Percentiles rank a stretch among this genome's conserved stretches.
phyloP scores from a whole-genome alignment of 2,113 vertebrate genomes.

The Antennarius striatus region DNA sequence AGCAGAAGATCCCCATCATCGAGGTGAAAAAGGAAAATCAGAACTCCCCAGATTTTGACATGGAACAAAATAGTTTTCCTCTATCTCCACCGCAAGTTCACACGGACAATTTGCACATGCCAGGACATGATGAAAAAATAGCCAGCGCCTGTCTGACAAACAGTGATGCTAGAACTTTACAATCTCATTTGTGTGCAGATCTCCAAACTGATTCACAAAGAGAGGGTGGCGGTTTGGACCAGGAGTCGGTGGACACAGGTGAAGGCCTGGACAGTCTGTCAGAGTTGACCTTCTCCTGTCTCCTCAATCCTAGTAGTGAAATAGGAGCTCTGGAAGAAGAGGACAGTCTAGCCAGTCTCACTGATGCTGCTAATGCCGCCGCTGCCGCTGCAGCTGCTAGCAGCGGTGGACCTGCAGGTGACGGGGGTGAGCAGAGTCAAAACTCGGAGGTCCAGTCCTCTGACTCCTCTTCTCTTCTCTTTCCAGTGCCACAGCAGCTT shows the following conservation, averaged over 20 bases:
- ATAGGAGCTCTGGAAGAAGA: constrained; percentile 60
- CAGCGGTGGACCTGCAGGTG: constrained; percentile 74
- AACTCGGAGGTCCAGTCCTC: constrained; percentile 79
- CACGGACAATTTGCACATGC: constrained; percentile 69
- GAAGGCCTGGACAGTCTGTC: constrained; percentile 67
- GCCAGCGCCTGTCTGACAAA: neutral
- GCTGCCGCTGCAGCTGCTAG: constrained; percentile 87
- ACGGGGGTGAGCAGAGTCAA: constrained; percentile 73
- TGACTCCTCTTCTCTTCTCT: constrained; percentile 70
- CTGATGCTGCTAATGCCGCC: constrained; percentile 84
- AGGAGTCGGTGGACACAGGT: constrained; percentile 31
- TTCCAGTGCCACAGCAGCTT: constrained; percentile 68
- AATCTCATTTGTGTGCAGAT: constrained; percentile 45
- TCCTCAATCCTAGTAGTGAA: constrained; percentile 65
- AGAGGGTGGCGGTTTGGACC: constrained; percentile 23
- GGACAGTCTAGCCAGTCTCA: constrained; percentile 60
- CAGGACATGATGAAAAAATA: constrained; percentile 23
- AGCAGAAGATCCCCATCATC: constrained; percentile 77
- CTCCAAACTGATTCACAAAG: constrained; percentile 25
- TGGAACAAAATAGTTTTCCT: constrained; percentile 80
- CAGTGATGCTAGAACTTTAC: constrained; percentile 22
- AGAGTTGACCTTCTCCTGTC: constrained; percentile 72
- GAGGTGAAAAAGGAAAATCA: constrained; percentile 89
- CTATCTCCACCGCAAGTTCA: constrained; percentile 82
- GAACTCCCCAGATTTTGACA: constrained; percentile 80